Percentiles rank a stretch among this genome's conserved stretches.
Conservation (phyloP, 2,797 vertebrate genomes). For the Lepus oiostolus region DNA sequence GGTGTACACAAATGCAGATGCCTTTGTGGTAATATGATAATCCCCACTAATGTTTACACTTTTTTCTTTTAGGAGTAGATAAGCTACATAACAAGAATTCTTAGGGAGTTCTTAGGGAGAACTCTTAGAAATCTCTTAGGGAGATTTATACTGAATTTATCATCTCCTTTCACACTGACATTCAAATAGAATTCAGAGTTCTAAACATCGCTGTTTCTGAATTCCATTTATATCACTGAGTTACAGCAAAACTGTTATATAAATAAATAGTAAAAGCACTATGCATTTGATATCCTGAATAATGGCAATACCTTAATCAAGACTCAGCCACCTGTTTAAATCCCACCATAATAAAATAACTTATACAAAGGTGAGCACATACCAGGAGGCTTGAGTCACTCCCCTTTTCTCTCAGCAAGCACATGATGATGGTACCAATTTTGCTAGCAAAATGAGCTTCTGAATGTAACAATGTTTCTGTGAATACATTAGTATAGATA, state of each 20-base stretch:
- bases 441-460: not conserved
- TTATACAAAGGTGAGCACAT: not conserved
- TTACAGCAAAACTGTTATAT: too few relatives aligned
- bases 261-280: not conserved
- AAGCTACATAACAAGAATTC: constrained; percentile 11
- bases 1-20: not conserved
- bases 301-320: not conserved
- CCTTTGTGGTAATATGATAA: not conserved
- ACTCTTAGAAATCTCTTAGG: too few relatives aligned
- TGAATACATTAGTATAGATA: not conserved
- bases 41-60: not conserved
- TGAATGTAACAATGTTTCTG: not conserved
- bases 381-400: not conserved
- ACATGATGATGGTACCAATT: not conserved
- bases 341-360: not conserved
- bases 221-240: not conserved
- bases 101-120: not conserved
- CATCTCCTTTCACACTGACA: not conserved
- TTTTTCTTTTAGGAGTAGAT: not conserved
- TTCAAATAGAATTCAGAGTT: not conserved
- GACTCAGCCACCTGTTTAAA: constrained; percentile 3
- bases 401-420: not conserved
- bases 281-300: constrained; percentile 8
- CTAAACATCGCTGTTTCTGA: not conserved
- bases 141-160: not conserved